Base-by-base conservation (phyloP, 2,113 vertebrate species). In the Cacatua alba region DNA sequence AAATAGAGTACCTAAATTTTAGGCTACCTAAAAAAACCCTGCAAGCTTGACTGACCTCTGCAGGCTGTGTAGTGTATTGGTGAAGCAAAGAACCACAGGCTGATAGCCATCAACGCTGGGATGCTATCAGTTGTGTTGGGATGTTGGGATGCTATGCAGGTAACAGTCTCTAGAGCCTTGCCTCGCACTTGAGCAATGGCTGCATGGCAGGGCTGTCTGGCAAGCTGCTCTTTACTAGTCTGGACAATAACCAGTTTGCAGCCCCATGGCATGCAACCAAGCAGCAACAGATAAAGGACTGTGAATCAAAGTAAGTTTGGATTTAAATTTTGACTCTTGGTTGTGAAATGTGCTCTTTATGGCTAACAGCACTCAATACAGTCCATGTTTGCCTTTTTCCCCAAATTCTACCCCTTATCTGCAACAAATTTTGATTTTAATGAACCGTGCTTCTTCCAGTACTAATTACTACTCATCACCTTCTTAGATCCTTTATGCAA, bases 261-360 rank as follows among this genome's bases (percentile, higher is more conserved):
- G 29, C 59, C 18, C 33, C 0, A 0, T 0, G 2, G n/a, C 29
- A 16, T 10, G 7, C 9, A 55, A 39, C 37, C n/a, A 63, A 59
- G 25, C 2, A 5, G 14, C 0, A 1, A 35, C 33, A 89, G 65
- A 33, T 63, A 17, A 75, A 68, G 4, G 28, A 7, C 0, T 87
- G 55, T 49, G 64, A 28, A 49, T 31, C 1, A 8, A 60, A 21
- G 20, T 8, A 21, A 55, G 7, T 49, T 18, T 28, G 44, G 16
- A 48, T 72, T 69, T 55, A n/a, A 52, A 13, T 68, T 55, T 37
- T 60, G 44, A 41, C 13, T 33, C n/a, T 49, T 35, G 18, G 12
- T 29, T 37, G 39, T 6, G 59, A 94, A 53, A 60, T 20, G 13
- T 57, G 13, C 9, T 46, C 28, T 75, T 49, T 75, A 21, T 67